Percentiles rank a stretch among this genome's conserved stretches.
Evolutionary conservation across 2,113 vertebrate species (phyloP).

Genomic region (Tursiops truncatus): DNA sequence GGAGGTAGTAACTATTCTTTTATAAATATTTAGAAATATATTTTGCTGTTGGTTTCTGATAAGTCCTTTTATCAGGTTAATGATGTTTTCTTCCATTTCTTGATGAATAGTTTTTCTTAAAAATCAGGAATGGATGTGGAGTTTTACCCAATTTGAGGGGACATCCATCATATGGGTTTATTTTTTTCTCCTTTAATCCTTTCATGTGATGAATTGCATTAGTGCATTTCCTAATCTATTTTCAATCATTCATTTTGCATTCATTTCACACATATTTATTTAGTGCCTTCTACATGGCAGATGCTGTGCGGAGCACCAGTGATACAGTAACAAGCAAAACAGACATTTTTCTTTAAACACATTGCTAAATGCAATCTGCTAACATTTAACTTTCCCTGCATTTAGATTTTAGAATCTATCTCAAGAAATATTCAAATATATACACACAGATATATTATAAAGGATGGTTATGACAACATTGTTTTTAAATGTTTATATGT

Average conservation of each 20-base stretch:
- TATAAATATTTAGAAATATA: slow-evolving; percentile 60
- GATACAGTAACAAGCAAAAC: slow-evolving; percentile 60
- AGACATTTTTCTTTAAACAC: slow-evolving; percentile 59
- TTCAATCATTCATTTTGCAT: slow-evolving; percentile 65
- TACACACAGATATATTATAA: slow-evolving; percentile 18
- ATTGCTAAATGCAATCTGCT: slow-evolving; percentile 61
- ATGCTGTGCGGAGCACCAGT: slow-evolving; percentile 54
- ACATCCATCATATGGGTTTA: neutral
- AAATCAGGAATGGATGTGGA: slow-evolving; percentile 11
- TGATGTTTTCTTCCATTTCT: slow-evolving; percentile 55
- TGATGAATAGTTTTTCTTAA: slow-evolving; percentile 50
- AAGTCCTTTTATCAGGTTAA: slow-evolving; percentile 58
- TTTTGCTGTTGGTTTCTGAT: slow-evolving; percentile 48
- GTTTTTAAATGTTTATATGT: neutral
- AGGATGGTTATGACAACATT: neutral
- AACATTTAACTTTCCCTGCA: slow-evolving; percentile 35
- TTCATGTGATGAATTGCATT: slow-evolving; percentile 60
- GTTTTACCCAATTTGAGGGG: slow-evolving; percentile 11
- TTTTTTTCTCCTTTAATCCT: slow-evolving; percentile 13
- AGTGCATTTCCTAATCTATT: slow-evolving; percentile 55
- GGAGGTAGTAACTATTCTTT: slow-evolving; percentile 40
- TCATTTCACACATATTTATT: slow-evolving; percentile 71
- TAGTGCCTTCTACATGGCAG: slow-evolving; percentile 48
- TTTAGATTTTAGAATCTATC: slow-evolving; percentile 38
- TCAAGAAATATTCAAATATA: slow-evolving; percentile 43